Percentiles rank a stretch among this genome's conserved stretches.
Evolutionary conservation across 2,113 vertebrate genomes (phyloP).

Genomic region (Siniperca knerii): DNA sequence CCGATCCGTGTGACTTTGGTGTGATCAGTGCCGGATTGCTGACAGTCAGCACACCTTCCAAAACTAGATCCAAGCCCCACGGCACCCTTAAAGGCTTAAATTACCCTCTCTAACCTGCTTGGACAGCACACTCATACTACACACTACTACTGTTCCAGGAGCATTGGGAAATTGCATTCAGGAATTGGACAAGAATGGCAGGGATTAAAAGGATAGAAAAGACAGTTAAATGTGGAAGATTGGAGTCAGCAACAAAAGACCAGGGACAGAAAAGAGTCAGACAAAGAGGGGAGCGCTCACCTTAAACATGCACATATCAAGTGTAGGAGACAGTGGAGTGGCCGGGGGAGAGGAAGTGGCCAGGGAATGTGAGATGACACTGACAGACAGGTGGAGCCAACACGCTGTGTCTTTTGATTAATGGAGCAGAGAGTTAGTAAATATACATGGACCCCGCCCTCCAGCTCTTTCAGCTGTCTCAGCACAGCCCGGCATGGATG

Average conservation of each 20-base stretch:
- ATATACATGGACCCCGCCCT: constrained; percentile 84
- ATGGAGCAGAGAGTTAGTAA: constrained; percentile 81
- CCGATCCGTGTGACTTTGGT: constrained; percentile 74
- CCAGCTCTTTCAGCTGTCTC: constrained; percentile 80
- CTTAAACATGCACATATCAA: constrained; percentile 82
- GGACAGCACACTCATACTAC: constrained; percentile 66
- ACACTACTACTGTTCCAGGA: constrained; percentile 50
- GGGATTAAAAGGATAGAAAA: constrained; percentile 26
- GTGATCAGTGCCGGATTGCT: constrained; percentile 76
- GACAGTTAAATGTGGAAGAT: constrained; percentile 47
- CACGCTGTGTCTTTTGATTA: constrained; percentile 80
- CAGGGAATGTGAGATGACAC: constrained; percentile 72
- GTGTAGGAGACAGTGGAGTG: constrained; percentile 48
- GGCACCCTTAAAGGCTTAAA: constrained; percentile 73
- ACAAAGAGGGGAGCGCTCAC: constrained; percentile 40
- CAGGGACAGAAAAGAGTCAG: constrained; percentile 52
- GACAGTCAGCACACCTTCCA: constrained; percentile 79
- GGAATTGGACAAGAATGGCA: constrained; percentile 35
- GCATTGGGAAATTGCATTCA: constrained; percentile 50
- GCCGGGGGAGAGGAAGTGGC: constrained; percentile 74
- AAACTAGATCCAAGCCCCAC: constrained; percentile 65
- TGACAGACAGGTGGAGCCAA: constrained; percentile 81
- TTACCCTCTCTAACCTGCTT: constrained; percentile 72
- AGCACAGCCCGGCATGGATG: constrained; percentile 72
- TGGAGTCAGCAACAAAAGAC: constrained; percentile 76